Conservation (phyloP, 2,888 invertebrate species). For the Zaprionus bogoriensis region DNA sequence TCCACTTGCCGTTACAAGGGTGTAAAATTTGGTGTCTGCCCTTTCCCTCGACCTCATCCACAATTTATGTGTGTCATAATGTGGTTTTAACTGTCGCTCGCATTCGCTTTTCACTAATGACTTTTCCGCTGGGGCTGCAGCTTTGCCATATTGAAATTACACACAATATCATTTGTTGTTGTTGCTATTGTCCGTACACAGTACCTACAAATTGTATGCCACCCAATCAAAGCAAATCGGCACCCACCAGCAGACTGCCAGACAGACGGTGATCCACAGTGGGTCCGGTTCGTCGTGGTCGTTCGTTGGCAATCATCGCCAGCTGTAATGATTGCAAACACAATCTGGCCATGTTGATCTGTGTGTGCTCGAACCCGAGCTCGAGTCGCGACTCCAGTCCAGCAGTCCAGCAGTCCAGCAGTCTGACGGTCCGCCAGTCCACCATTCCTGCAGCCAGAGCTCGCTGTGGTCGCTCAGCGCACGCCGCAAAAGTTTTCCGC, state of each 20-base stretch:
- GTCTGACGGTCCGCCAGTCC: no score
- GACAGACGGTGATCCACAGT: constrained; percentile 37
- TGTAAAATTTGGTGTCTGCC: neutral
- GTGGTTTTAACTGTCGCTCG: constrained; percentile 63
- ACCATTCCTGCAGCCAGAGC: no score
- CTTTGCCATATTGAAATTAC: constrained; percentile 38
- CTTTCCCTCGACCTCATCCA: neutral
- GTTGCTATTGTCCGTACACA: no score
- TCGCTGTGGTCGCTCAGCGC: no score
- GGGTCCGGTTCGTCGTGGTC: constrained; percentile 54
- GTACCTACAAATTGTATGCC: constrained; percentile 63
- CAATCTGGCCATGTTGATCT: constrained; percentile 73
- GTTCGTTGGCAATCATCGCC: constrained; percentile 60
- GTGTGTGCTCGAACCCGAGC: constrained; percentile 20
- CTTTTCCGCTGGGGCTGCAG: constrained; percentile 29
- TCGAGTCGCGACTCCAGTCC: neutral
- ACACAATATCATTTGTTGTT: constrained; percentile 30
- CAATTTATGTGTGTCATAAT: constrained; percentile 56
- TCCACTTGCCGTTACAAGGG: constrained; percentile 44
- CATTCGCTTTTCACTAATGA: constrained; percentile 34
- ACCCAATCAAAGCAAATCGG: constrained; percentile 54
- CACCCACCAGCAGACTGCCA: constrained; percentile 44
- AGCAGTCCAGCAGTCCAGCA: no score
- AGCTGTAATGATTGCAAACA: constrained; percentile 76
- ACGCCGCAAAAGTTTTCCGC: constrained; percentile 65